phyloP scores from a whole-genome alignment of 2,113 vertebrate species.

The Pomatorhinus ruficollis region DNA sequence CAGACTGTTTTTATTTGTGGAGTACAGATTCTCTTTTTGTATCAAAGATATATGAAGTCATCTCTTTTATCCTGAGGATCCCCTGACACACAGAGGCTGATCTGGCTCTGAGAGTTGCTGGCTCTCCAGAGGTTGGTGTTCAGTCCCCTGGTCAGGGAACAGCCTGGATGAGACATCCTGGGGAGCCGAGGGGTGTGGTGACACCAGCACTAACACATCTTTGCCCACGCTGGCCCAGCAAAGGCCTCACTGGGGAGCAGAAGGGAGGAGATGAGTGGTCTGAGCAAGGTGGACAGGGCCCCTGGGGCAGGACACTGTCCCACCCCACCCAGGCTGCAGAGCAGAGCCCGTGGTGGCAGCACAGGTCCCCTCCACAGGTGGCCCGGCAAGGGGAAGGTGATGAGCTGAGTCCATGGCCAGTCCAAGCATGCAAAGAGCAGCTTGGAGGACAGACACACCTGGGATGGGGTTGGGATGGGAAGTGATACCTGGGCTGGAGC shows the following conservation, averaged over 20 bases:
- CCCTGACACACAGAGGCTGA: not conserved
- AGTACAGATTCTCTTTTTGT: not conserved
- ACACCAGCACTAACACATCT: accelerated
- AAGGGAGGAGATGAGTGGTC: accelerated
- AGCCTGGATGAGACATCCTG: not conserved
- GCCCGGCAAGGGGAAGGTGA: not conserved
- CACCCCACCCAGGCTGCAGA: not conserved
- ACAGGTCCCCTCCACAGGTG: not conserved
- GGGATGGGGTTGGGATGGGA: not conserved
- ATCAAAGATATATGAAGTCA: not conserved
- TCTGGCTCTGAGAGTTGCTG: not conserved
- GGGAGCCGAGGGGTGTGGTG: accelerated
- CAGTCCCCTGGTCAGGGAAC: not conserved
- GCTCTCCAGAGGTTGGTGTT: not conserved
- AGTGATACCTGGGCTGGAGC: not conserved
- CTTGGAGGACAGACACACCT: not conserved
- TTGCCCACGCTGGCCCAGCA: accelerated
- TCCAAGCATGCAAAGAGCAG: not conserved
- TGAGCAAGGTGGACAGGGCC: not conserved
- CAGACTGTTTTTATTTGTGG: conserved; percentile 30
- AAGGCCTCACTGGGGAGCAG: not conserved
- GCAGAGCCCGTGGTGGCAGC: not conserved
- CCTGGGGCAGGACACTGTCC: accelerated
- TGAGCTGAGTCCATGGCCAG: not conserved
- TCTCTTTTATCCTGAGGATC: not conserved